Conservation (phyloP, 1,140 invertebrate species). For the Zaprionus ornatus region DNA sequence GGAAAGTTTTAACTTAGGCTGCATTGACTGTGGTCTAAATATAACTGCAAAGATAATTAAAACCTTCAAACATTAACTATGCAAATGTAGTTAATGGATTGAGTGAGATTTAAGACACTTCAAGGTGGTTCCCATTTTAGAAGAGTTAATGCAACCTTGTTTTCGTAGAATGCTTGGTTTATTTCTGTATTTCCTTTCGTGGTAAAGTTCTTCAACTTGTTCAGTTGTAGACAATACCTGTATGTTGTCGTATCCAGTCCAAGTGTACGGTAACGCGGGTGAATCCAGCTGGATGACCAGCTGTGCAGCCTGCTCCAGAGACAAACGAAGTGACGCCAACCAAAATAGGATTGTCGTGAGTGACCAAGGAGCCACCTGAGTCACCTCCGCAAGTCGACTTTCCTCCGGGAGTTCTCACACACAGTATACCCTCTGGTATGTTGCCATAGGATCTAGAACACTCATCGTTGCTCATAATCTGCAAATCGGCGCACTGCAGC, state of each 20-base stretch:
- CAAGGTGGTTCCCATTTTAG: not conserved
- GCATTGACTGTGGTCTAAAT: not conserved
- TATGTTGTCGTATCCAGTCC: constrained; percentile 84
- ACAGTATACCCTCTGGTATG: constrained; percentile 48
- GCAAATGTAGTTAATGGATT: not conserved
- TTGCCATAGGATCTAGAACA: constrained; percentile 45
- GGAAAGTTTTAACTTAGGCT: not conserved
- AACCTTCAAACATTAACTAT: not conserved
- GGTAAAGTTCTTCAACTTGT: not conserved
- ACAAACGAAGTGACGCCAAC: constrained; percentile 83
- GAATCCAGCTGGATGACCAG: constrained; percentile 83
- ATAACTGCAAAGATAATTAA: not conserved
- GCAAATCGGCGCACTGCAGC: constrained; percentile 58
- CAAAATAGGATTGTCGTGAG: constrained; percentile 72
- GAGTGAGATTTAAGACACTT: not conserved
- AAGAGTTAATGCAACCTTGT: not conserved
- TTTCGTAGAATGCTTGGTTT: not conserved
- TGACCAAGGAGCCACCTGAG: constrained; percentile 85
- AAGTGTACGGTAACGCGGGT: constrained; percentile 85
- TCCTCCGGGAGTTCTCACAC: constrained; percentile 35
- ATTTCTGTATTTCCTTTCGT: not conserved
- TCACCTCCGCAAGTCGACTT: constrained; percentile 83
- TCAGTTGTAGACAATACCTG: constrained; percentile 56
- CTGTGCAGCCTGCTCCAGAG: constrained; percentile 36
- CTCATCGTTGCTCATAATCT: constrained; percentile 57